Base-by-base conservation (phyloP, 1,140 invertebrate species). In the Apis mellifera region DNA sequence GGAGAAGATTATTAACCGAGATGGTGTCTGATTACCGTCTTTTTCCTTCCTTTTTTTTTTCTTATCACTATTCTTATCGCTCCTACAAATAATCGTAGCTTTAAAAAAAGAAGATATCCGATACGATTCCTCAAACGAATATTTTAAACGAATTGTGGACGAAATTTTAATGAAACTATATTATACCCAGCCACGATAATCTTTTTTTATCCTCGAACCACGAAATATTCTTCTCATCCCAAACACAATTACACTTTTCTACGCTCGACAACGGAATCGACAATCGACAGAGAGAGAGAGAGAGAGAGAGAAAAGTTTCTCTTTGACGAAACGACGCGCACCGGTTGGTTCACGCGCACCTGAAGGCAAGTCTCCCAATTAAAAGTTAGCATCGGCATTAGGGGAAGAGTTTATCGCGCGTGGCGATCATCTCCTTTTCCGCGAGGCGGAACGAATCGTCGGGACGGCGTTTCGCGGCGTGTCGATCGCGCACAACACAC, bases 1-100 rank as follows among this genome's bases (percentile, higher is more conserved):
- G 57, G 77, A 42, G 32, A 42, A 72, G 75, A 72, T 21, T 9
- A 21, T 69, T 4, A 60, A 60, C 13, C 65, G 50, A 78, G 75
- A 82, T 42, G 83, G 72, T 85, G 66, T 82, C 75, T 15, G 66
- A 80, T 88, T 84, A 86, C 78, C 23, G 32, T 26, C 17, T 54
- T 42, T 42, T 42, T 42, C 3, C 4, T 2, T 26, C 17, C 48
- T 42, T 42, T 42, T 42, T 7, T 0, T 2, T 42, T 42, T 42
- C 26, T 66, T 76, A 81, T 81, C 42, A 15, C 21, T 50, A 12
- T 50, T 13, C n/a, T 75, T 66, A 9, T 74, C 21, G 50, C 4
- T 11, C 9, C 8, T 11, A 75, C 62, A 26, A 59, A 81, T 23
- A 12, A 55, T 13, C 4, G 3, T 57, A 5, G 4, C 23, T 65